phyloP scores from a whole-genome alignment of 1,140 invertebrate genomes.

The Oreohelix idahoensis region DNA sequence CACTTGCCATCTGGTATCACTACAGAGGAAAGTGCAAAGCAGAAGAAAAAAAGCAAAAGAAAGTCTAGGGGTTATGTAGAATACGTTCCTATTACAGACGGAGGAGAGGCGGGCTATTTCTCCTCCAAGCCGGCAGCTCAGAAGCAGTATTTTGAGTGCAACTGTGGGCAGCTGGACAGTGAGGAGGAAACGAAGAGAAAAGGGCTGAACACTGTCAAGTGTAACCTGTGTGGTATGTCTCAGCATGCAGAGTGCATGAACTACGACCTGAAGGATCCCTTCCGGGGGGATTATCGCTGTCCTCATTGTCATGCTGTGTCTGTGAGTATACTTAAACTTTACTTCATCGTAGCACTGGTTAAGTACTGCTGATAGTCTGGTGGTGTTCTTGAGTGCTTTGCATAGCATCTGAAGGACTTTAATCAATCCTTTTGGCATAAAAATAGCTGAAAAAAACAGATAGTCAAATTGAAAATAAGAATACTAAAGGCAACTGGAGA shows the following conservation, averaged over 20 bases:
- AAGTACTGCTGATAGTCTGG: too few relatives aligned
- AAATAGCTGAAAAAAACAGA: too few relatives aligned
- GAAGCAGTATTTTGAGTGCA: constrained; percentile 65
- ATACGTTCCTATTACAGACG: constrained; percentile 38
- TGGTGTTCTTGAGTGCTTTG: too few relatives aligned
- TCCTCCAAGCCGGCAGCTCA: not conserved
- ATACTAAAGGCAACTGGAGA: too few relatives aligned
- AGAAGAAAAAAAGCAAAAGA: constrained; percentile 23
- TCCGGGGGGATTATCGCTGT: constrained; percentile 75
- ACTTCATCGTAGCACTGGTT: too few relatives aligned
- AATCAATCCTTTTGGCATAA: too few relatives aligned
- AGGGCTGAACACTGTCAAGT: constrained; percentile 70
- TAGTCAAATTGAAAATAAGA: too few relatives aligned
- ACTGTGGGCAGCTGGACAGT: constrained; percentile 60
- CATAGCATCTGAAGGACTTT: too few relatives aligned
- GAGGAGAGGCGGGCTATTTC: constrained; percentile 24
- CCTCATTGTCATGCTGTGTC: constrained; percentile 78
- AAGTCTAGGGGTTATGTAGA: constrained; percentile 27
- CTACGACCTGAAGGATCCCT: constrained; percentile 71
- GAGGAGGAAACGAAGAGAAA: constrained; percentile 29
- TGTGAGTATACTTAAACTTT: constrained; percentile 61
- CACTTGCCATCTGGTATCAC: not conserved
- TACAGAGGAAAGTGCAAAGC: not conserved
- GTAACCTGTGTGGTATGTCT: constrained; percentile 76
- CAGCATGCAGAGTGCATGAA: constrained; percentile 80